phyloP scores from a whole-genome alignment of 2,113 vertebrate genomes.

The Archilochus colubris region DNA sequence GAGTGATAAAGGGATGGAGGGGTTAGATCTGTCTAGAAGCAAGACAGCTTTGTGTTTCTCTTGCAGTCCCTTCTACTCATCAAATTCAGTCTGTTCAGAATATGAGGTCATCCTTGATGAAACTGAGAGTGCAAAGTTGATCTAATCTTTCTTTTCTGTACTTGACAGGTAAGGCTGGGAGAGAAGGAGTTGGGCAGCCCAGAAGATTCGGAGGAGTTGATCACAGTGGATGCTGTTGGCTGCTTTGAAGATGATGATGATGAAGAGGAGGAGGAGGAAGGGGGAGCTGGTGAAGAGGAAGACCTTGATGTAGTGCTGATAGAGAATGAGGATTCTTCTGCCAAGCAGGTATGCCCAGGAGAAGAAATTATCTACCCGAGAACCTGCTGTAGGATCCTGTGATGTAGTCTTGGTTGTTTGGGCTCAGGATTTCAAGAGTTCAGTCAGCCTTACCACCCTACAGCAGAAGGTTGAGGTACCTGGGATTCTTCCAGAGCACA shows the following conservation, averaged over 20 bases:
- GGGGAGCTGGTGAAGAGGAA: constrained; percentile 70
- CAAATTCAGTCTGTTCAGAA: background rate
- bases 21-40: background rate
- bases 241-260: constrained; percentile 85
- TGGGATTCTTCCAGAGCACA: background rate
- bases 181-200: constrained; percentile 81
- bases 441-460: background rate
- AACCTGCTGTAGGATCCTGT: background rate
- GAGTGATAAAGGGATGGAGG: background rate
- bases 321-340: constrained; percentile 52
- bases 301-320: constrained; percentile 33
- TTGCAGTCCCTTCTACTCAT: background rate
- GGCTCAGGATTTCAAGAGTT: background rate
- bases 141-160: background rate
- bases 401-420: background rate
- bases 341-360: constrained; percentile 44
- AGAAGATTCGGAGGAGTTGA: constrained; percentile 84
- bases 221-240: constrained; percentile 89
- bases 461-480: background rate
- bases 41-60: background rate
- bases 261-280: constrained; percentile 79
- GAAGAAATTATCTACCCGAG: background rate
- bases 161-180: constrained; percentile 69
- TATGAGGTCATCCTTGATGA: background rate
- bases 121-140: background rate